These are phyloP conservation scores for Megalops atlanticus DNA, from an alignment of 2,113 vertebrate genomes.

Conservation along the genomic window DNA sequence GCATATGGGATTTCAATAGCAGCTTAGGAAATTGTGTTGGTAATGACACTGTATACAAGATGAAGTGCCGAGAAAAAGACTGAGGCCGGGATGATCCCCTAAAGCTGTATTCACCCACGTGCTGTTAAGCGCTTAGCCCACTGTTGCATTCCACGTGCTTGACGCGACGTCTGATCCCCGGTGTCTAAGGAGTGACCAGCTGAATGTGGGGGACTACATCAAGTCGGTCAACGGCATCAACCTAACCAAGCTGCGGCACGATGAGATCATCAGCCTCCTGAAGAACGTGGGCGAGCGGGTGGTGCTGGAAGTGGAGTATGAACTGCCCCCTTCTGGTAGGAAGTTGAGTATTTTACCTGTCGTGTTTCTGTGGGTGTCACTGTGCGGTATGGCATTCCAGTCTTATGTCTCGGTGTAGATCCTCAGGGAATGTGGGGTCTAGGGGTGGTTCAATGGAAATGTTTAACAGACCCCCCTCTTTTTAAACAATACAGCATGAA, in stretches of 20 bases:
- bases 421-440: background rate
- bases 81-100: background rate
- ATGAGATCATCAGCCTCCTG: constrained; percentile 93
- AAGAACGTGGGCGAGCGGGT: constrained; percentile 95
- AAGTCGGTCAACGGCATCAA: constrained; percentile 96
- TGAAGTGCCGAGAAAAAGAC: background rate
- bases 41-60: background rate
- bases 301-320: constrained; percentile 96
- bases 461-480: background rate
- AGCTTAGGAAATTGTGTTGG: too few species aligned
- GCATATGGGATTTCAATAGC: too few species aligned
- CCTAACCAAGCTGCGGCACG: constrained; percentile 90
- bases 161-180: background rate
- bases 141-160: background rate
- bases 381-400: background rate
- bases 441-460: too few species aligned
- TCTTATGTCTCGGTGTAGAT: background rate
- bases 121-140: too few species aligned
- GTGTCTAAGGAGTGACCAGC: constrained; percentile 84
- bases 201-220: constrained; percentile 94
- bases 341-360: constrained; percentile 36
- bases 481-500: background rate
- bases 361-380: constrained; percentile 19
- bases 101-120: background rate
- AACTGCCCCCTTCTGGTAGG: constrained; percentile 88